These are phyloP conservation scores for Drosophila anceps DNA, from an alignment of 2,888 invertebrate species.

Conservation along the genomic window DNA sequence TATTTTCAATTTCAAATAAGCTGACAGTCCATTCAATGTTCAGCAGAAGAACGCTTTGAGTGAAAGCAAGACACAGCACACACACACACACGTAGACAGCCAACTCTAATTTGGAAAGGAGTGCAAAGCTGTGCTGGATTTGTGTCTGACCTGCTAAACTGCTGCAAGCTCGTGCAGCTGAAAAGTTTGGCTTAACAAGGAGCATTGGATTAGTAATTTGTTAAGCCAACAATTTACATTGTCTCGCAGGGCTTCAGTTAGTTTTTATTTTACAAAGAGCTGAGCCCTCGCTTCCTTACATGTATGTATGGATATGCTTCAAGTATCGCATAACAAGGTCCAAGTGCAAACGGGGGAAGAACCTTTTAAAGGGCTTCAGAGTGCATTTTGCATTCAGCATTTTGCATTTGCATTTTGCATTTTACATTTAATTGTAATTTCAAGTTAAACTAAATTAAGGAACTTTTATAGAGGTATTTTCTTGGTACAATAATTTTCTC, in stretches of 20 bases:
- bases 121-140: not conserved
- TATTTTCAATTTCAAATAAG: not conserved
- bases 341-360: conserved; percentile 5
- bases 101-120: not conserved
- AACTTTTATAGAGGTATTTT: conserved; percentile 28
- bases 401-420: conserved; percentile 22
- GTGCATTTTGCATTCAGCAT: conserved; percentile 30
- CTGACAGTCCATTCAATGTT: not conserved
- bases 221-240: conserved; percentile 79
- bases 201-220: conserved; percentile 77
- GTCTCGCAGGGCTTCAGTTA: conserved; percentile 62
- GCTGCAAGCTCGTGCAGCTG: conserved; percentile 10
- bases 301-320: conserved; percentile 15
- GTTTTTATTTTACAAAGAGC: conserved; percentile 42
- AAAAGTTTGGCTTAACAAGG: conserved; percentile 27
- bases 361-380: conserved; percentile 55
- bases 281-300: not conserved
- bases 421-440: conserved; percentile 70
- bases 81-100: not conserved
- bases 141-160: not conserved
- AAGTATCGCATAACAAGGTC: conserved; percentile 53
- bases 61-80: not conserved
- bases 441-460: conserved; percentile 45
- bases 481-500: conserved; percentile 48
- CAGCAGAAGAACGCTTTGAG: not conserved